A percentile compares a stretch with the other conserved stretches of the same genome.
phyloP scores from a whole-genome alignment of 2,888 invertebrate genomes.

The Pemphredon lugubris region DNA sequence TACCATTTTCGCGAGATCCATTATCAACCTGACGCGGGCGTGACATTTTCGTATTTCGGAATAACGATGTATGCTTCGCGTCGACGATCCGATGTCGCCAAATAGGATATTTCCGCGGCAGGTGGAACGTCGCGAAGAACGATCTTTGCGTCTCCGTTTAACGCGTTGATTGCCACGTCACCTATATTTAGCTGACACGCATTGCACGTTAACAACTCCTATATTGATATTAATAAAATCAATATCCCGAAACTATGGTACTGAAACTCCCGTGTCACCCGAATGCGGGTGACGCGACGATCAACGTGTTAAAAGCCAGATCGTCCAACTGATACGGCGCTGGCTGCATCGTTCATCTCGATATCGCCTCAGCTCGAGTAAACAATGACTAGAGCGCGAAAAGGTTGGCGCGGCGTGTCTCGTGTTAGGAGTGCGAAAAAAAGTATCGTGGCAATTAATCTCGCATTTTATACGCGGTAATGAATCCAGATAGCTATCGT shows the following conservation, averaged over 20 bases:
- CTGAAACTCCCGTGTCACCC: too few relatives aligned
- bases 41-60: neutral
- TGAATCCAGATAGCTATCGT: slow-evolving; percentile 67
- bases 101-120: slow-evolving; percentile 58
- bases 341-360: slow-evolving; percentile 38
- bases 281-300: too few relatives aligned
- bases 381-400: slow-evolving; percentile 46
- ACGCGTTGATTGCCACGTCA: too few relatives aligned
- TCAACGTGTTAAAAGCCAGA: slow-evolving; percentile 35
- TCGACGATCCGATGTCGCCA: slow-evolving; percentile 46
- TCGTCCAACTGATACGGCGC: slow-evolving; percentile 53
- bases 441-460: slow-evolving; percentile 73
- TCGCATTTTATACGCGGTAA: slow-evolving; percentile 71
- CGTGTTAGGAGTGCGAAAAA: slow-evolving; percentile 36
- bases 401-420: slow-evolving; percentile 46
- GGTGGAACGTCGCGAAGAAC: slow-evolving; percentile 58
- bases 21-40: too few relatives aligned
- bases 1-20: too few relatives aligned
- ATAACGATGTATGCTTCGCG: slow-evolving; percentile 35
- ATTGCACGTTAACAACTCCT: too few relatives aligned
- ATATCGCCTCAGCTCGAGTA: slow-evolving; percentile 37
- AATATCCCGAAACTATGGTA: too few relatives aligned
- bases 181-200: too few relatives aligned
- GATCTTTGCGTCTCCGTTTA: too few relatives aligned
- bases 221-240: too few relatives aligned